phyloP scores from a whole-genome alignment of 2,888 invertebrate species.

The Hypena proboscidalis region DNA sequence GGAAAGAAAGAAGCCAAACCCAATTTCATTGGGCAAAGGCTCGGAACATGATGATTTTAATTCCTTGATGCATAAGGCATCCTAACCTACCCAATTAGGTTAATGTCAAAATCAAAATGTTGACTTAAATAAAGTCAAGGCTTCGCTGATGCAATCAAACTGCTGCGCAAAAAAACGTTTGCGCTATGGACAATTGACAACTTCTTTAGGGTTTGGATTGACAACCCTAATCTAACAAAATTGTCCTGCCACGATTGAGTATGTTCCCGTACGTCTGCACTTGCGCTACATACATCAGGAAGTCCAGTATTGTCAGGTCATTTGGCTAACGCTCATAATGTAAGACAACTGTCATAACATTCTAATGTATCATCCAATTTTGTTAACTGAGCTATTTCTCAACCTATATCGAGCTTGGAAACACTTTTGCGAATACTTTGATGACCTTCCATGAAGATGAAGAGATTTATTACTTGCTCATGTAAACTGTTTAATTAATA shows the following conservation, averaged over 20 bases:
- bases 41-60: no score
- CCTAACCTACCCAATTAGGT: no score
- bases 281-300: slow-evolving; percentile 72
- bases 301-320: slow-evolving; percentile 68
- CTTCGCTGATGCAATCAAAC: no score
- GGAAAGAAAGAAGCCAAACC: no score
- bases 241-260: slow-evolving; percentile 31
- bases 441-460: slow-evolving; percentile 32
- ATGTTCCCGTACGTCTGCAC: slow-evolving; percentile 49
- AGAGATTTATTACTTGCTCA: slow-evolving; percentile 14
- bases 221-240: slow-evolving; percentile 40
- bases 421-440: slow-evolving; percentile 20
- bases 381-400: slow-evolving; percentile 47
- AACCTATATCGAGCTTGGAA: slow-evolving; percentile 39
- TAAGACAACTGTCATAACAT: slow-evolving; percentile 70
- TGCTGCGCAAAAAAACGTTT: no score
- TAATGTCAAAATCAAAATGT: no score
- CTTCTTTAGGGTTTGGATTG: neutral
- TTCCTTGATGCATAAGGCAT: no score
- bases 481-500: neutral
- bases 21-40: no score
- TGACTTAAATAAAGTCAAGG: no score
- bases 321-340: slow-evolving; percentile 68
- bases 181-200: no score
- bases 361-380: slow-evolving; percentile 57